Conservation (phyloP, 2,797 vertebrate species). For the Eulemur coronatus region DNA sequence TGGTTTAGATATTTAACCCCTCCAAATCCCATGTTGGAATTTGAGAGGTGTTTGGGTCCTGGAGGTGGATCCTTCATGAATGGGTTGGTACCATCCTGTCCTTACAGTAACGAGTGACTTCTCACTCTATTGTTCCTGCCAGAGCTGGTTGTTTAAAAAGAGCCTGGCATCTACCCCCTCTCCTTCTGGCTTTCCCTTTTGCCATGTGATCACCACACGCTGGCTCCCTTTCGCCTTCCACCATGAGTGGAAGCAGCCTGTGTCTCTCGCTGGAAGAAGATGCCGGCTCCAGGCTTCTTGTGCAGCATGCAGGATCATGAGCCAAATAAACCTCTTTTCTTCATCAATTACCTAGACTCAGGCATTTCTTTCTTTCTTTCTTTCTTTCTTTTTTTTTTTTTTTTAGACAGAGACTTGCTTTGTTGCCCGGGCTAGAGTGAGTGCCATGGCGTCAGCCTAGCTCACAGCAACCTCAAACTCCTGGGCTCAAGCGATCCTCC, state of each 20-base stretch:
- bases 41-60: neutral
- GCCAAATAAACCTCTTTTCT: neutral
- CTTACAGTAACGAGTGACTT: neutral
- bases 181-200: neutral
- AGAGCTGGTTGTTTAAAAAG: neutral
- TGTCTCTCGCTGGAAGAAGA: neutral
- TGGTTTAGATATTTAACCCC: neutral
- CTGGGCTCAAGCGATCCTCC: no score
- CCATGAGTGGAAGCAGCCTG: neutral
- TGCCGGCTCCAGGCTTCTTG: no score
- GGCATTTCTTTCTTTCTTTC: neutral
- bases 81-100: neutral
- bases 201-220: neutral
- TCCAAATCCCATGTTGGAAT: neutral
- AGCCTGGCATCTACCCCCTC: neutral
- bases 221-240: neutral
- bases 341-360: neutral
- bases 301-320: neutral
- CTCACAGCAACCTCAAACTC: no score
- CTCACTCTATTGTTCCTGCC: neutral
- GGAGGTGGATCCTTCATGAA: neutral
- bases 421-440: no score
- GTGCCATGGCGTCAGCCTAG: no score
- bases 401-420: no score
- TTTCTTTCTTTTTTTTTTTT: no score